Conservation (phyloP, 2,113 vertebrate genomes). For the Suricata suricatta region DNA sequence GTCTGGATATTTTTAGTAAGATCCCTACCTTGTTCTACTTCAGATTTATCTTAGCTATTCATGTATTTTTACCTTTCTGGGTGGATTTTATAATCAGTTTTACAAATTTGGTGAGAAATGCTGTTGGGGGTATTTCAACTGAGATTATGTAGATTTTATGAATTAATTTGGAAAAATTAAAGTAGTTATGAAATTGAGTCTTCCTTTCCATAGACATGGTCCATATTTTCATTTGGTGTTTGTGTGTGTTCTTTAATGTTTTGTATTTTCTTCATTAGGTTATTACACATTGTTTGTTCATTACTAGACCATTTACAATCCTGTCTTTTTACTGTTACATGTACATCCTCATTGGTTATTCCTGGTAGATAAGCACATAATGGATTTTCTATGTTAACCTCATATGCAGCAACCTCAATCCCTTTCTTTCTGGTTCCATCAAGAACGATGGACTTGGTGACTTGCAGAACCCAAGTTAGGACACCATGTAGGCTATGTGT, state of each 20-base stretch:
- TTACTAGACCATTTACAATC: not conserved
- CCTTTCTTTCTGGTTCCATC: not conserved
- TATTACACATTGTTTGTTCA: not conserved
- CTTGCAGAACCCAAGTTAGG: not conserved
- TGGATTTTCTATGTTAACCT: not conserved
- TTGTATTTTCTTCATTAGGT: not conserved
- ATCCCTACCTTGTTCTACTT: not conserved
- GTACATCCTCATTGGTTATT: not conserved
- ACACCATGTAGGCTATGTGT: not conserved
- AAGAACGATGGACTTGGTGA: not conserved
- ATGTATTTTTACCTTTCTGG: not conserved
- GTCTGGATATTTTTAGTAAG: not conserved
- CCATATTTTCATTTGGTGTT: not conserved
- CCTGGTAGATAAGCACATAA: not conserved
- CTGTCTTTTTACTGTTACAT: not conserved
- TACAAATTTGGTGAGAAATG: not conserved
- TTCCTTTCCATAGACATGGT: not conserved
- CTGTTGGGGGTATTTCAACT: not conserved
- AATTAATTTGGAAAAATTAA: not conserved
- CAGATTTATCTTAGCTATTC: not conserved
- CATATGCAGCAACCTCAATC: not conserved
- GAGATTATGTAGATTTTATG: not conserved
- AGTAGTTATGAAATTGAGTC: not conserved
- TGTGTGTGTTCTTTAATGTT: not conserved
- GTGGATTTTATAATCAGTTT: slow-evolving; percentile 20